Percentiles rank a stretch among this genome's conserved stretches.
Evolutionary conservation across 1,140 invertebrate genomes (phyloP).

Genomic region (Diachasma alloeum): DNA sequence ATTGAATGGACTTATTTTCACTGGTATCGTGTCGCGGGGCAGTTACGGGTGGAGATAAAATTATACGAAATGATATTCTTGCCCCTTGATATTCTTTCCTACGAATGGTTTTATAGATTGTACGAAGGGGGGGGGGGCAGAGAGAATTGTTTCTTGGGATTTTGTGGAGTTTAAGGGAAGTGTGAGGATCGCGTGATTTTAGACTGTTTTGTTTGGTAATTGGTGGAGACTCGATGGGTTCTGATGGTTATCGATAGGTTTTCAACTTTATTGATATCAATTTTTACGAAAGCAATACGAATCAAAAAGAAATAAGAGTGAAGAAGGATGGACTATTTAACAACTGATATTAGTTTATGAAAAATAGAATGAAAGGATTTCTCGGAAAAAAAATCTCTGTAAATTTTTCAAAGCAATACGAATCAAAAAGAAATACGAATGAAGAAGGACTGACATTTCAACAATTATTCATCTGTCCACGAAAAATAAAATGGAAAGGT

Average conservation of each 20-base stretch:
- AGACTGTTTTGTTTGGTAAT: neutral
- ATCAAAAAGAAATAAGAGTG: no score
- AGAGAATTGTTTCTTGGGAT: no score
- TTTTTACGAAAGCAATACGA: neutral
- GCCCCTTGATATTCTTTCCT: neutral
- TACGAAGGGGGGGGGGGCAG: neutral
- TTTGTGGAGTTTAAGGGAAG: neutral
- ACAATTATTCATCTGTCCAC: no score
- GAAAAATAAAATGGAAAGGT: no score
- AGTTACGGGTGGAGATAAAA: neutral
- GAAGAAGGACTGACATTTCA: no score
- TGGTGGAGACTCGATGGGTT: neutral
- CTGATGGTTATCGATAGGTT: neutral
- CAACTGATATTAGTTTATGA: no score
- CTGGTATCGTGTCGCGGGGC: neutral
- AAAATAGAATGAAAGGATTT: no score
- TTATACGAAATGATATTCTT: neutral
- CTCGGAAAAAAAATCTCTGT: no score
- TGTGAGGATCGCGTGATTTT: neutral
- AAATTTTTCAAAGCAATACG: no score
- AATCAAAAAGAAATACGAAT: no score
- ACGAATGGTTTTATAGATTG: neutral
- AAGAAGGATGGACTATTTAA: no score
- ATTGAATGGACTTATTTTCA: neutral
- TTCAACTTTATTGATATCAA: no score